Evolutionary conservation across 2,113 vertebrate species (phyloP).

Genomic region (Turdus rufiventris): DNA sequence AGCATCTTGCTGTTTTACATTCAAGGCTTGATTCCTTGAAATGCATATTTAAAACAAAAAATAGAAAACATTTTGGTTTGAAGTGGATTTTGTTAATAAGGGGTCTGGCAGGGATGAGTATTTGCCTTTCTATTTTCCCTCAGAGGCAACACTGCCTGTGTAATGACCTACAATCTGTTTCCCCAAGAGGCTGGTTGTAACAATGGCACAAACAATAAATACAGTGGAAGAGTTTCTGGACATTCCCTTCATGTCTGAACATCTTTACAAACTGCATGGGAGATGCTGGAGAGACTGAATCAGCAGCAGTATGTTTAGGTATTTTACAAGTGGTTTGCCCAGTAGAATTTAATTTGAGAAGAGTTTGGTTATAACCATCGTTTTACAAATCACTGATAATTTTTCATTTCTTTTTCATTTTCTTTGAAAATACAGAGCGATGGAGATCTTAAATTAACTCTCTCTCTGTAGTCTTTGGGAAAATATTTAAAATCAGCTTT

Average conservation of each 20-base stretch:
- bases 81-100: conserved; percentile 25
- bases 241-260: neutral
- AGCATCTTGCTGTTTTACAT: neutral
- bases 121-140: conserved; percentile 2
- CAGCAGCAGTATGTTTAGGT: neutral
- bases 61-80: neutral
- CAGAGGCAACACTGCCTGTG: neutral
- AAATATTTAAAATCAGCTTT: neutral
- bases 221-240: conserved; percentile 1
- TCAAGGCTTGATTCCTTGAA: neutral
- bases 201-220: neutral
- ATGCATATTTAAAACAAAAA: conserved; percentile 4
- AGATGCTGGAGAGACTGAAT: neutral
- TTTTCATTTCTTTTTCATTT: neutral
- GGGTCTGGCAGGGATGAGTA: neutral
- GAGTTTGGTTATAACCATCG: neutral
- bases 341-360: neutral
- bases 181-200: conserved; percentile 1
- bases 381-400: neutral
- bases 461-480: neutral
- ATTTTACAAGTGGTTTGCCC: neutral
- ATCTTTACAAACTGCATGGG: neutral
- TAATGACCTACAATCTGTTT: conserved; percentile 37
- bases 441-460: neutral
- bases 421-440: neutral